Evolutionary conservation across 2,113 vertebrate genomes (phyloP).

Genomic region (Plecotus auritus): DNA sequence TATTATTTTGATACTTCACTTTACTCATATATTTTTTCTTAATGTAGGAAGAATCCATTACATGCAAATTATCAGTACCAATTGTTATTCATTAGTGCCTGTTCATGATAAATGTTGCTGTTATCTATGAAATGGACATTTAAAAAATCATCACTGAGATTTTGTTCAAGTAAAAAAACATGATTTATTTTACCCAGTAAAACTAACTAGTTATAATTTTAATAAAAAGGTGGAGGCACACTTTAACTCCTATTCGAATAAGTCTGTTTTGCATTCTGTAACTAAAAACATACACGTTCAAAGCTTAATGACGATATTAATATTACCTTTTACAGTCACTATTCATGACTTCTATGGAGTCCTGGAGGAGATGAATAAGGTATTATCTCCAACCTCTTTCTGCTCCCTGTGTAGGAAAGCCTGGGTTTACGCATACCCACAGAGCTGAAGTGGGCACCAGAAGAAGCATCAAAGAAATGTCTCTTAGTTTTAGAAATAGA

Average conservation of each 20-base stretch:
- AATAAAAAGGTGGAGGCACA: background rate
- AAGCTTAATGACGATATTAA: background rate
- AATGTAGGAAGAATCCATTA: background rate
- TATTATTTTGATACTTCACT: background rate
- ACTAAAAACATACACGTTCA: background rate
- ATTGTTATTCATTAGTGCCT: background rate
- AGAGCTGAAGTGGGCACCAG: background rate
- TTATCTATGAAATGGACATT: background rate
- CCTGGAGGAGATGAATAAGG: background rate
- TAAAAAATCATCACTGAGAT: background rate
- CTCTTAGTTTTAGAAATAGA: background rate
- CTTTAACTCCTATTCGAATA: background rate
- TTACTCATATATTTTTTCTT: background rate
- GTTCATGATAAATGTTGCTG: background rate
- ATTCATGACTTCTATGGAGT: background rate
- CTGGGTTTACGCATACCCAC: background rate
- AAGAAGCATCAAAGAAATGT: background rate
- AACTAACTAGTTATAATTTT: background rate
- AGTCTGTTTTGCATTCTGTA: background rate
- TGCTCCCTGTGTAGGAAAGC: background rate
- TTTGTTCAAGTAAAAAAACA: background rate
- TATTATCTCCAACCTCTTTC: background rate
- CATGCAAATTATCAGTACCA: background rate
- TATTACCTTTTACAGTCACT: background rate
- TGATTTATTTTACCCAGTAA: background rate